Conservation (phyloP, 2,888 invertebrate species). For the Chironomus tentans region DNA sequence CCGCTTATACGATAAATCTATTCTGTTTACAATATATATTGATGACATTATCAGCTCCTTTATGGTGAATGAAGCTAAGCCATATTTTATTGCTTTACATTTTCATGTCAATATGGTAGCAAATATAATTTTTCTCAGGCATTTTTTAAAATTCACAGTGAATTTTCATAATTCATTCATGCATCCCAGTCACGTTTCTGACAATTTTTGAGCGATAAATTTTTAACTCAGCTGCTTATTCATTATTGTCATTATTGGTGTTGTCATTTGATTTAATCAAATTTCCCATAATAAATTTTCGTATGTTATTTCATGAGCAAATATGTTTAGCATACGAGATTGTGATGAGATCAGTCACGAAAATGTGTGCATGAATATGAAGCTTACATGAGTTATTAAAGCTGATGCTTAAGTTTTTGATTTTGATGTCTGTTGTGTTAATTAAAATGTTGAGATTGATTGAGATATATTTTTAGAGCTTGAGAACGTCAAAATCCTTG, state of each 20-base stretch:
- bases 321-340: not conserved
- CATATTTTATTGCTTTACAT: not conserved
- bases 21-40: not conserved
- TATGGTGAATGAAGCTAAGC: not conserved
- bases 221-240: not conserved
- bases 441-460: too few species aligned
- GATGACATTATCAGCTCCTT: not conserved
- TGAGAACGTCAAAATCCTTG: too few species aligned
- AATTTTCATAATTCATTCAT: not conserved
- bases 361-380: too few species aligned
- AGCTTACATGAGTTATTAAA: too few species aligned
- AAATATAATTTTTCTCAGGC: not conserved
- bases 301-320: not conserved
- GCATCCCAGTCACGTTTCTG: conserved; percentile 8
- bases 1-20: not conserved
- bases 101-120: not conserved
- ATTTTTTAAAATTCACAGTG: not conserved
- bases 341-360: too few species aligned
- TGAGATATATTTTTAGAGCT: too few species aligned
- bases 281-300: not conserved
- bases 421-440: too few species aligned
- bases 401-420: too few species aligned
- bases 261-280: conserved; percentile 5
- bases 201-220: conserved; percentile 1
- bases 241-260: not conserved